phyloP scores from a whole-genome alignment of 2,888 invertebrate genomes.

The Synanthedon tipuliformis region DNA sequence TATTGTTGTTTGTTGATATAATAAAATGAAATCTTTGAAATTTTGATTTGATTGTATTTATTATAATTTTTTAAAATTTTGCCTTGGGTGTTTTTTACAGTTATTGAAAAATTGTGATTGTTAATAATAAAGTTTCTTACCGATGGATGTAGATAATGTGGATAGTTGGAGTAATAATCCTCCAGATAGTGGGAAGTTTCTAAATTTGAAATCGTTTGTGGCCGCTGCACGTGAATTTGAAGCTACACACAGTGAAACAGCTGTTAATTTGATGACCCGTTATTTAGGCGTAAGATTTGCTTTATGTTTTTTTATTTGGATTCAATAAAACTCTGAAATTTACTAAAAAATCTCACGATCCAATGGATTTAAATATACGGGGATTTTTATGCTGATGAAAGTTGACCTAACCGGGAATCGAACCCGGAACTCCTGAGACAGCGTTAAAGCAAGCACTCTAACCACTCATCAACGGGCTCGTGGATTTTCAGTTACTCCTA shows the following conservation, averaged over 20 bases:
- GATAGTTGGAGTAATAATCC: constrained; percentile 36
- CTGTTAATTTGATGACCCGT: constrained; percentile 63
- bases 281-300: constrained; percentile 53
- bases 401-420: too few relatives aligned
- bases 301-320: too few relatives aligned
- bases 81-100: not conserved
- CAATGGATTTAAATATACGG: too few relatives aligned
- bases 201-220: constrained; percentile 66
- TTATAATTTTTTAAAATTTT: not conserved
- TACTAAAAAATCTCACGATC: too few relatives aligned
- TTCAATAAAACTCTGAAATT: too few relatives aligned
- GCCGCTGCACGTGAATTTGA: constrained; percentile 64
- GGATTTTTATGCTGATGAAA: too few relatives aligned
- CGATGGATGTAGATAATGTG: constrained; percentile 53
- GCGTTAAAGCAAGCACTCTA: too few relatives aligned
- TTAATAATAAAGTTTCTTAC: constrained; percentile 3
- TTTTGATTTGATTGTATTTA: not conserved
- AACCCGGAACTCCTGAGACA: too few relatives aligned
- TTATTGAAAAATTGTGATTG: not conserved
- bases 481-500: too few relatives aligned
- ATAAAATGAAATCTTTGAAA: too few relatives aligned
- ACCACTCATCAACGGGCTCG: too few relatives aligned
- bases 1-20: too few relatives aligned
- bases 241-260: constrained; percentile 61
- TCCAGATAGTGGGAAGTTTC: constrained; percentile 48